Percentiles rank a stretch among this genome's conserved stretches.
phyloP scores from a whole-genome alignment of 30 jellyfish, hydroid and myxozoan genomes.

The Catostylus mosaicus region DNA sequence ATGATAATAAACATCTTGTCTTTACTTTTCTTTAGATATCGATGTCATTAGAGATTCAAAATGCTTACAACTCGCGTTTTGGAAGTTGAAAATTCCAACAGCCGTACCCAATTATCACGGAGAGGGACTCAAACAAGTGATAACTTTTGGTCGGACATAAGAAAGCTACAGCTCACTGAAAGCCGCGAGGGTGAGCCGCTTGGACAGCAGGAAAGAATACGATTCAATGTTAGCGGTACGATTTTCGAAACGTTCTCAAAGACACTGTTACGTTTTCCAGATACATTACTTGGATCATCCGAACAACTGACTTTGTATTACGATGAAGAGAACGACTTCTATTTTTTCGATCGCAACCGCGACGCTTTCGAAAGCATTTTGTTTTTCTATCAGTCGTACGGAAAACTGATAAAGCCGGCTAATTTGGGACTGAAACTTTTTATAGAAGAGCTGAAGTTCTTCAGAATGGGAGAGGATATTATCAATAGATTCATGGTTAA shows the following conservation, averaged over 20 bases:
- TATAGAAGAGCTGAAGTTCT: slow-evolving; percentile 70
- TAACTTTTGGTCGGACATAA: slow-evolving; percentile 22
- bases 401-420: slow-evolving; percentile 66
- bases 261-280: slow-evolving; percentile 72
- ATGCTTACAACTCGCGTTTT: slow-evolving; percentile 39
- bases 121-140: slow-evolving; percentile 35
- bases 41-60: neutral
- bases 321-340: slow-evolving; percentile 43
- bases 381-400: slow-evolving; percentile 74
- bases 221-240: slow-evolving; percentile 77
- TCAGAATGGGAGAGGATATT: slow-evolving; percentile 82
- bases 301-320: slow-evolving; percentile 33
- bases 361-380: slow-evolving; percentile 80
- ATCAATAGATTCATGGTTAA: slow-evolving; percentile 60
- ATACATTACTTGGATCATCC: slow-evolving; percentile 61
- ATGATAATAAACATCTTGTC: too few relatives aligned
- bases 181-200: slow-evolving; percentile 2
- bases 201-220: slow-evolving; percentile 37
- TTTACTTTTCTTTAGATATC: neutral
- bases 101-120: slow-evolving; percentile 17
- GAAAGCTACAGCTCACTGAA: slow-evolving; percentile 9
- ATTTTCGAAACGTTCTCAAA: slow-evolving; percentile 68
- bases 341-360: slow-evolving; percentile 77
- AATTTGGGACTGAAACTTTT: slow-evolving; percentile 56
- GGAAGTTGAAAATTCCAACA: slow-evolving; percentile 33